Conservation (phyloP, 2,113 vertebrate genomes). For the Aphyosemion australe region DNA sequence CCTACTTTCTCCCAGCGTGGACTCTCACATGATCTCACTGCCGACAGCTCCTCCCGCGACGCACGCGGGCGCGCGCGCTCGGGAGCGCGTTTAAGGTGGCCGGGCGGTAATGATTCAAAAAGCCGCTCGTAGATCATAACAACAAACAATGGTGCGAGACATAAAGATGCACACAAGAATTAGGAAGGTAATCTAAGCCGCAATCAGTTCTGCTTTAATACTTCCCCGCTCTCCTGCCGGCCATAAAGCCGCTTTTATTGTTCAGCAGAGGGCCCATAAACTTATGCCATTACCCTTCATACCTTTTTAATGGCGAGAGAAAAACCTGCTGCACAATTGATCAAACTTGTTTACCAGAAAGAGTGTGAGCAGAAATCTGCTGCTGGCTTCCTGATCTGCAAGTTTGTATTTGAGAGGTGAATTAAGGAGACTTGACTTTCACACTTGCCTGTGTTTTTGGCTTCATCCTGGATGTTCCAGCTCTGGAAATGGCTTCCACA, state of each 20-base stretch:
- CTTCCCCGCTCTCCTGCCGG: neutral
- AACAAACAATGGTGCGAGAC: too few relatives aligned
- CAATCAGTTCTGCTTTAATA: neutral
- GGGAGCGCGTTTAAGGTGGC: constrained; percentile 76
- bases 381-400: neutral
- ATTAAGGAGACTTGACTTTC: too few relatives aligned
- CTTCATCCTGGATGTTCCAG: neutral
- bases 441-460: neutral
- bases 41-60: constrained; percentile 59
- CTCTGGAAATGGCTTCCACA: neutral
- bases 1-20: constrained; percentile 82
- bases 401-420: neutral
- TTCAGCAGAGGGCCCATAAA: neutral
- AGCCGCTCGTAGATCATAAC: neutral
- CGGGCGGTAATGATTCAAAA: constrained; percentile 1
- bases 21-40: constrained; percentile 83
- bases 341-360: neutral
- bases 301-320: neutral
- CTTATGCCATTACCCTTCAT: neutral
- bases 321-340: neutral
- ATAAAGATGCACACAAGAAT: neutral
- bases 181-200: neutral
- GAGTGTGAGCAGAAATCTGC: neutral
- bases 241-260: neutral
- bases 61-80: constrained; percentile 68